Evolutionary conservation across 1,140 invertebrate genomes (phyloP).

Genomic region (Drosophila oshimai): DNA sequence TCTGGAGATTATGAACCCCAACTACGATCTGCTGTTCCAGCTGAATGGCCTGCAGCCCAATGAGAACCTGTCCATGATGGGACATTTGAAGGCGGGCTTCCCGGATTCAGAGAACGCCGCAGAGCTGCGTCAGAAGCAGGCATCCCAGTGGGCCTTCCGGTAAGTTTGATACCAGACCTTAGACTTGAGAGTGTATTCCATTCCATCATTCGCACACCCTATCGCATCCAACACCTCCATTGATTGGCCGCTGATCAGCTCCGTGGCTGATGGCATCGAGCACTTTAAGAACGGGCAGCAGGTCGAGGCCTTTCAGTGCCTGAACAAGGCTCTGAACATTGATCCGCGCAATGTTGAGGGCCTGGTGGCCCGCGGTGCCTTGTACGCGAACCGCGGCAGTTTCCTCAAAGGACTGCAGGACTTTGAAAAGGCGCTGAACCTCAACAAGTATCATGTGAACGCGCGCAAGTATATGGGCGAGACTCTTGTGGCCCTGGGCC

Average conservation of each 20-base stretch:
- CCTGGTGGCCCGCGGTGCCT: conserved; percentile 94
- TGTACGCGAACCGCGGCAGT: conserved; percentile 96
- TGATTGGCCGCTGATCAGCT: conserved; percentile 83
- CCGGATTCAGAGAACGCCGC: conserved; percentile 91
- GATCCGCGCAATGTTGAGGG: conserved; percentile 97
- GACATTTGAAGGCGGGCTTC: conserved; percentile 88
- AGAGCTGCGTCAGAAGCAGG: conserved; percentile 93
- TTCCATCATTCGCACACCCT: conserved; percentile 34
- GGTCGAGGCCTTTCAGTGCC: conserved; percentile 96
- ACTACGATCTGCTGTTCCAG: conserved; percentile 85
- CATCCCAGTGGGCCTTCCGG: conserved; percentile 94
- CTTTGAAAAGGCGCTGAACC: conserved; percentile 94
- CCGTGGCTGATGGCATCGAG: conserved; percentile 95
- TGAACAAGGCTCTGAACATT: conserved; percentile 96
- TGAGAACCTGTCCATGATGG: conserved; percentile 87
- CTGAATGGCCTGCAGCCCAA: conserved; percentile 68
- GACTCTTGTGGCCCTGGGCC: conserved; percentile 92
- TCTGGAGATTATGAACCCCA: conserved; percentile 94
- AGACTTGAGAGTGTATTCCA: conserved; percentile 1
- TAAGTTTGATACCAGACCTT: conserved; percentile 32
- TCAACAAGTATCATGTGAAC: conserved; percentile 96
- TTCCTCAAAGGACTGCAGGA: conserved; percentile 97
- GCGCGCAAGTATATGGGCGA: conserved; percentile 97
- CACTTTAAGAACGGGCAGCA: conserved; percentile 95
- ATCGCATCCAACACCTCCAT: conserved; percentile 10